Evolutionary conservation across 2,888 invertebrate species (phyloP).

Genomic region (Colostygia pectinataria): DNA sequence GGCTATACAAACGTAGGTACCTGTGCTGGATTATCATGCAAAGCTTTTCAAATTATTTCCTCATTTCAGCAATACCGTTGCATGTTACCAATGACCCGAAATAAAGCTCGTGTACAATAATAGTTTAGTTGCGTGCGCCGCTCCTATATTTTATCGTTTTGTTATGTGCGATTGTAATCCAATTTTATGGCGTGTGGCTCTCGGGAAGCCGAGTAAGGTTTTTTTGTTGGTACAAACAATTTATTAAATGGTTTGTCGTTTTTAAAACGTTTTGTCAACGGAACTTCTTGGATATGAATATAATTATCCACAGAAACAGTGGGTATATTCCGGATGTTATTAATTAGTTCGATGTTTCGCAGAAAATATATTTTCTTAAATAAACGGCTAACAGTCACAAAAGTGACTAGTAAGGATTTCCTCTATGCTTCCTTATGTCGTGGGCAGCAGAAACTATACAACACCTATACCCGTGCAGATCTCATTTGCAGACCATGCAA

Average conservation of each 20-base stretch:
- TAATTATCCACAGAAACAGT: too few relatives aligned
- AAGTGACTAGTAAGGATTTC: too few relatives aligned
- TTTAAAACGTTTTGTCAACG: constrained; percentile 8
- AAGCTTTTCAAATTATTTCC: neutral
- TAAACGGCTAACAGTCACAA: too few relatives aligned
- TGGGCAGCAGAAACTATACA: too few relatives aligned
- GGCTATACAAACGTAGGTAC: neutral
- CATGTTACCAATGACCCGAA: constrained; percentile 13
- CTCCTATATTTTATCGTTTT: constrained; percentile 32
- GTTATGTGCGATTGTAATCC: constrained; percentile 34
- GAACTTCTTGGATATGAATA: neutral
- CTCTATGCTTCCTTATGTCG: too few relatives aligned
- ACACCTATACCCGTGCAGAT: too few relatives aligned
- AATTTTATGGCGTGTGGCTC: constrained; percentile 27
- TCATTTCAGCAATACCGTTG: constrained; percentile 6
- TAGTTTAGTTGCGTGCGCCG: constrained; percentile 27
- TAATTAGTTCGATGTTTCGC: too few relatives aligned
- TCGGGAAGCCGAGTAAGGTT: constrained; percentile 9
- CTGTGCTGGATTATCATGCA: neutral
- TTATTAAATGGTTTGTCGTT: constrained; percentile 14
- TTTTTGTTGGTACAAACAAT: constrained; percentile 13
- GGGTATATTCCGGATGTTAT: too few relatives aligned
- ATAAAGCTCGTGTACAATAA: constrained; percentile 13
- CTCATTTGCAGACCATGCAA: too few relatives aligned
- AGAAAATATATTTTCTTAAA: too few relatives aligned